Evolutionary conservation across 1,140 invertebrate species (phyloP), one percentile per base, ranked within the genome.

Genomic region (Drosophila kikkawai): DNA sequence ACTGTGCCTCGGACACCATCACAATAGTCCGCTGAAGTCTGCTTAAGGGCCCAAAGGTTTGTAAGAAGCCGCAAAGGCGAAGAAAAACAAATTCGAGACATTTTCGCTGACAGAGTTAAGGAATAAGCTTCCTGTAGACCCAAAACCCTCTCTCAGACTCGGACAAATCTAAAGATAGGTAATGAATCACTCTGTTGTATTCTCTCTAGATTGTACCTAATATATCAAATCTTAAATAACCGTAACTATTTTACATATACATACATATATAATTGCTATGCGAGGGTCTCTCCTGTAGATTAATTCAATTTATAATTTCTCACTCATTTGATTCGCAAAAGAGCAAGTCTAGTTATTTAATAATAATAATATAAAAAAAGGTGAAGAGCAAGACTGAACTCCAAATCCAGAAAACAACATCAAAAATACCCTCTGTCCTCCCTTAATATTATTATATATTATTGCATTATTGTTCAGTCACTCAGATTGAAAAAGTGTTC

Each of bases 401-500:
- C 29, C 45, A 83, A 55, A 59, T 48, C 17, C 26, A 71, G 29
- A 66, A 60, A 65, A 50, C 37, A 48, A 45, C 36, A 76, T 63
- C 79, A 80, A 84, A 80, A 90, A 91, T 79, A 86, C 81, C 91
- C 88, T 88, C 75, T 92, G 80, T 75, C 84, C 84, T 83, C 91
- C 84, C 82, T 87, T 91, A 91, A 91, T 91, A 91, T 91, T 91
- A 91, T 91, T 91, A 91, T 91, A 91, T 91, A 91, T 91, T 90
- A 91, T 91, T 91, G 90, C 91, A 91, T 92, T 90, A 88, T 88
- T 88, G 87, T 92, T 91, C 96, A 99, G 98, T 99, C 96, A 96
- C 97, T 96, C 97, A 99, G 96, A 98, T 99, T 95, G 98, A 98
- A 96, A 96, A 97, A 95, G 97, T 99, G 94, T 99, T 99, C 95